phyloP scores from a whole-genome alignment of 2,888 invertebrate genomes.

The Tribolium freemani region DNA sequence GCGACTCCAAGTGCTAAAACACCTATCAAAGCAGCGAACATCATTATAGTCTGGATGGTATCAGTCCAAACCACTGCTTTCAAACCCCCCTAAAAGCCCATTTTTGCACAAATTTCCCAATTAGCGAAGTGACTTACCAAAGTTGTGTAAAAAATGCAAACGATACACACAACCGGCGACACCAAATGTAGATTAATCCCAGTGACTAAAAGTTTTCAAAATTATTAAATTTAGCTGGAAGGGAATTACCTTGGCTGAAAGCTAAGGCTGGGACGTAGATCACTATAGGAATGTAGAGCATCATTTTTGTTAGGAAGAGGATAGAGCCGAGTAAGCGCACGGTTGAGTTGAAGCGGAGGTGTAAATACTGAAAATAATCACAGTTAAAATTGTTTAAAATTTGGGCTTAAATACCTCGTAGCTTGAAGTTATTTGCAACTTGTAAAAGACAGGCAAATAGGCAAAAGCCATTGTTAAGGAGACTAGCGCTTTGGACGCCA shows the following conservation, averaged over 20 bases:
- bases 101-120: background rate
- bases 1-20: conserved; percentile 78
- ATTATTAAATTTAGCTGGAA: conserved; percentile 19
- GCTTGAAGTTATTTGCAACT: conserved; percentile 80
- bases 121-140: conserved; percentile 71
- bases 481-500: conserved; percentile 76
- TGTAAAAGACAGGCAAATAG: conserved; percentile 82
- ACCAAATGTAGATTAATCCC: conserved; percentile 85
- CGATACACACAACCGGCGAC: conserved; percentile 83
- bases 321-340: conserved; percentile 78
- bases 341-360: conserved; percentile 77
- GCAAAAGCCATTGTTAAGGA: conserved; percentile 77
- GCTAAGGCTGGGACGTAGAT: conserved; percentile 91
- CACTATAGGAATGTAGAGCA: conserved; percentile 85
- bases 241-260: conserved; percentile 80
- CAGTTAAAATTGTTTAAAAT: background rate
- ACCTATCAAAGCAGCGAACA: conserved; percentile 79
- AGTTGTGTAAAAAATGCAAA: conserved; percentile 95
- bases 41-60: conserved; percentile 80
- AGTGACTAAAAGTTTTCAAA: conserved; percentile 73
- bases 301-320: conserved; percentile 81
- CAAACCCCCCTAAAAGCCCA: conserved; percentile 77
- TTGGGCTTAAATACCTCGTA: conserved; percentile 74
- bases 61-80: conserved; percentile 89
- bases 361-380: conserved; percentile 75